Evolutionary conservation across 1,140 invertebrate genomes (phyloP).

Genomic region (Lepidurus packardi): DNA sequence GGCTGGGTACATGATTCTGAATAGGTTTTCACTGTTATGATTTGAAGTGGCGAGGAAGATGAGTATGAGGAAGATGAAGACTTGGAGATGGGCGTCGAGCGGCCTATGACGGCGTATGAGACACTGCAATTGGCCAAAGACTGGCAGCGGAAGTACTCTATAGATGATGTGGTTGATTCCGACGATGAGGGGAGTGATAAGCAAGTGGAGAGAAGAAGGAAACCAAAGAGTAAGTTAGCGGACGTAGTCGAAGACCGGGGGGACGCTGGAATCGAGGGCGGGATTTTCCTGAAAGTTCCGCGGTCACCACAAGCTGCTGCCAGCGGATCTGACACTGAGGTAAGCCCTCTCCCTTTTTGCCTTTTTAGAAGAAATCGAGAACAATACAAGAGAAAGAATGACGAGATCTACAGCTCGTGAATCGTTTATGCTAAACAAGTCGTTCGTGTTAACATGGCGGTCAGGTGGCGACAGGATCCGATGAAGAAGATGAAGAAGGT

Average conservation of each 20-base stretch:
- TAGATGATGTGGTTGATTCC: constrained; percentile 39
- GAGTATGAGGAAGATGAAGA: constrained; percentile 54
- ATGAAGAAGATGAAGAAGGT: constrained; percentile 37
- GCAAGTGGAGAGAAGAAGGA: constrained; percentile 30
- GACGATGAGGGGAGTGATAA: constrained; percentile 47
- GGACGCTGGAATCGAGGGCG: constrained; percentile 40
- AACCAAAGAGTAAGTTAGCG: neutral
- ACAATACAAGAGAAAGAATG: neutral
- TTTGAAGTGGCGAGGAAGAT: constrained; percentile 42
- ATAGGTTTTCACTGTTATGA: constrained; percentile 20
- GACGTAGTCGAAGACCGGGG: constrained; percentile 38
- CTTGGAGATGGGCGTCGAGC: constrained; percentile 56
- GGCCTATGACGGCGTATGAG: constrained; percentile 56
- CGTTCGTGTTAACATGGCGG: neutral
- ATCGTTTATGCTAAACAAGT: neutral
- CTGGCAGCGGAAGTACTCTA: constrained; percentile 54
- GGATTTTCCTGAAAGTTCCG: neutral
- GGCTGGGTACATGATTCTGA: constrained; percentile 27
- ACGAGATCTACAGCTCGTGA: neutral
- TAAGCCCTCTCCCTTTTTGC: neutral
- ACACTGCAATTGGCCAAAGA: constrained; percentile 58
- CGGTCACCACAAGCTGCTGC: neutral
- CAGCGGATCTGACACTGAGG: neutral
- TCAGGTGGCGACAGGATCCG: constrained; percentile 25
- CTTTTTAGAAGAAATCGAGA: neutral